Evolutionary conservation across 1,140 invertebrate genomes (phyloP), one percentile per base, ranked within the genome.

Genomic region (Zaprionus gabonicus): DNA sequence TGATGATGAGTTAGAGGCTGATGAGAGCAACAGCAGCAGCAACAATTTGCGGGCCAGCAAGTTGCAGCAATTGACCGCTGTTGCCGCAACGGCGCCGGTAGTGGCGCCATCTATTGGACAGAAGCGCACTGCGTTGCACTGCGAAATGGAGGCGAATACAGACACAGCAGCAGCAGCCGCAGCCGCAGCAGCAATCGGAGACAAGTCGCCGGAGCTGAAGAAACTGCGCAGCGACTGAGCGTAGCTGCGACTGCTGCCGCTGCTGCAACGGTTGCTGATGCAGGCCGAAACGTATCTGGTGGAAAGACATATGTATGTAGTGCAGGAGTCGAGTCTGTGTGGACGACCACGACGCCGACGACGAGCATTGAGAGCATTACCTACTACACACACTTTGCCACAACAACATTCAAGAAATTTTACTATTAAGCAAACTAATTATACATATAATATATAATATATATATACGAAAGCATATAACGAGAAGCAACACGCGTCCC

Each of bases 361-460:
- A 77, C 62, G 41, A 71, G 55, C 38, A 78, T 78, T 64, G 77
- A 88, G 84, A 88, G 85, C 85, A 88, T 88, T 91, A 88, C 86
- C 85, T 88, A 88, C 46, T 51, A 51, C 46, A 51, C 15, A 41
- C 85, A 88, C 85, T 88, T 88, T 88, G 83, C 85, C 85, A 88
- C 85, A 88, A 91, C 86, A 88, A 88, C 85, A 88, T 88, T 88
- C 85, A 88, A 88, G 85, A 88, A 88, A 88, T 91, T 91, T 72
- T 88, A 88, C 71, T 85, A 82, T 90, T 88, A 88, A 88, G 85
- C 85, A 81, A 75, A 85, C 85, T 88, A 88, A 88, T 85, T 91
- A 88, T 88, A 88, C 86, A 90, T 88, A 88, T 90, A 90, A 90
- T 90, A 88, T 87, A 87, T 90, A 81, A 81, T 87, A 87, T 88